phyloP scores from a whole-genome alignment of 2,888 invertebrate species.

The Trichopoda pennipes region DNA sequence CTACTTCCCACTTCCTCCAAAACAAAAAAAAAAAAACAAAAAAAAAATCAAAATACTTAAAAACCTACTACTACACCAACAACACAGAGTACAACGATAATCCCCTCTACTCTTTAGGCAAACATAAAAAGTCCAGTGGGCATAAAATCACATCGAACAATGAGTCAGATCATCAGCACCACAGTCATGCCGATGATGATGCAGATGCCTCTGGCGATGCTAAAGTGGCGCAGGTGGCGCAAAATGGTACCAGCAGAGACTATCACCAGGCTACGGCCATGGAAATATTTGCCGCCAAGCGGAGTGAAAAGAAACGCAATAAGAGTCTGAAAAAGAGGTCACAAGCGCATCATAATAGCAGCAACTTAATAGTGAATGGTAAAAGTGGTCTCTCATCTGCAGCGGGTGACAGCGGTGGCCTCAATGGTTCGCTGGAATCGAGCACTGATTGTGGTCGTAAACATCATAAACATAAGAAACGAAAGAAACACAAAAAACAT shows the following conservation, averaged over 20 bases:
- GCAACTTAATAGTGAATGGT: not conserved
- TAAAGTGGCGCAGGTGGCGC: slow-evolving; percentile 15
- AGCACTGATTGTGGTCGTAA: slow-evolving; percentile 81
- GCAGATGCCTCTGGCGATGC: slow-evolving; percentile 24
- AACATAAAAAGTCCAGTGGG: slow-evolving; percentile 75
- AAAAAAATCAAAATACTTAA: not conserved
- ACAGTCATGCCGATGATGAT: slow-evolving; percentile 45
- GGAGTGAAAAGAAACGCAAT: slow-evolving; percentile 78
- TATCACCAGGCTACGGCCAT: slow-evolving; percentile 64
- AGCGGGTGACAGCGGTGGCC: slow-evolving; percentile 5
- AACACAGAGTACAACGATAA: slow-evolving; percentile 80
- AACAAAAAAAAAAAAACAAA: slow-evolving; percentile 36
- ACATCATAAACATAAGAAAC: slow-evolving; percentile 89
- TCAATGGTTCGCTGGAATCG: slow-evolving; percentile 48
- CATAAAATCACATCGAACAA: slow-evolving; percentile 60
- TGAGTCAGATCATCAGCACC: slow-evolving; percentile 64
- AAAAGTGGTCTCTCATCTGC: slow-evolving; percentile 39
- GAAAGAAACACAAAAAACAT: slow-evolving; percentile 89
- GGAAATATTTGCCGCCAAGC: slow-evolving; percentile 78
- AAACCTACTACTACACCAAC: slow-evolving; percentile 57
- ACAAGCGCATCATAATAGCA: slow-evolving; percentile 61
- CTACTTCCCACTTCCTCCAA: slow-evolving; percentile 53
- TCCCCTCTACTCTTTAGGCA: slow-evolving; percentile 79
- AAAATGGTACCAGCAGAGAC: slow-evolving; percentile 51
- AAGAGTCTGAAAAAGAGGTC: slow-evolving; percentile 77